A percentile compares a stretch with the other conserved stretches of the same genome.
Conservation (phyloP, 2,797 vertebrate species). For the Natrix natrix region DNA sequence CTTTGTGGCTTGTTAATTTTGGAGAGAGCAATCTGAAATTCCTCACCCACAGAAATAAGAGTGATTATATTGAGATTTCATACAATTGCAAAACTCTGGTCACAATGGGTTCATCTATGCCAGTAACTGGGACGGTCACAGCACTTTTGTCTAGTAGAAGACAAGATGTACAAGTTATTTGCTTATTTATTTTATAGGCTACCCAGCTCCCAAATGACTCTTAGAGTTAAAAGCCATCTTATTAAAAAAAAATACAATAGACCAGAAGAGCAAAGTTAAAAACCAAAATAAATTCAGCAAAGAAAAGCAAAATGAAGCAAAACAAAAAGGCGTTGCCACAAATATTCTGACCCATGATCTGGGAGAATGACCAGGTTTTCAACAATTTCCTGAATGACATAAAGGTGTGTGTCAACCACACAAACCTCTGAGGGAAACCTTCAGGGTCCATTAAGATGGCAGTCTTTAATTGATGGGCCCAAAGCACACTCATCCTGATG, state of each 20-base stretch:
- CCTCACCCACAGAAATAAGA: not conserved
- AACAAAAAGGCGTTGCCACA: not conserved
- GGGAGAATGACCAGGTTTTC: not conserved
- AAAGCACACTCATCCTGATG: not conserved
- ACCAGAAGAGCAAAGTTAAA: not conserved
- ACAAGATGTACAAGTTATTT: not conserved
- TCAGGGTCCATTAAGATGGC: not conserved
- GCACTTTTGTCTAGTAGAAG: not conserved
- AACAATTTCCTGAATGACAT: not conserved
- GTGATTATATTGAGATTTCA: not conserved
- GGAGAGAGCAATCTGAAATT: not conserved
- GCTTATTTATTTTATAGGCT: not conserved
- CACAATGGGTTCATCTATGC: not conserved
- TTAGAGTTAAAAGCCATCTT: not conserved
- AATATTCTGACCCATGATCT: not conserved
- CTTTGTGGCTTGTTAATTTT: not conserved
- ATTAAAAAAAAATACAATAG: not conserved
- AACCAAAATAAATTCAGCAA: not conserved
- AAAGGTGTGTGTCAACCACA: not conserved
- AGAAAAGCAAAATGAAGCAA: not conserved
- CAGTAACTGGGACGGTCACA: not conserved
- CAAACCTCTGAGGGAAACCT: not conserved
- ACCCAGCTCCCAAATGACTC: not conserved
- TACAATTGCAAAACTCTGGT: not conserved
- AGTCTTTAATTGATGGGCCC: not conserved